Conservation (phyloP, 2,888 invertebrate genomes). For the Drosophila macrothrix region DNA sequence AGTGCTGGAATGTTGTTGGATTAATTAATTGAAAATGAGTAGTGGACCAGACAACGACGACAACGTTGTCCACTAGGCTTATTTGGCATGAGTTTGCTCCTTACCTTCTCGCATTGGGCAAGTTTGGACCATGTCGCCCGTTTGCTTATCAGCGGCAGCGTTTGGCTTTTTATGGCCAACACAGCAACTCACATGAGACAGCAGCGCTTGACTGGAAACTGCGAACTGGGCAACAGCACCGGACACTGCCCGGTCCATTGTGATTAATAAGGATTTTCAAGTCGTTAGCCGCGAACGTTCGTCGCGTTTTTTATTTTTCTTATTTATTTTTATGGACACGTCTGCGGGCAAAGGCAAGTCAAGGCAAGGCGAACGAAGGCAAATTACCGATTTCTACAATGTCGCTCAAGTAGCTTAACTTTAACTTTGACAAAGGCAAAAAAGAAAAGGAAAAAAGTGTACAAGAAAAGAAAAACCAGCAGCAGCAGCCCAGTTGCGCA, state of each 20-base stretch:
- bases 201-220: conserved; percentile 30
- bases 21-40: conserved; percentile 81
- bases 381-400: conserved; percentile 81
- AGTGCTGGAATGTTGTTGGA: conserved; percentile 81
- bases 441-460: conserved; percentile 12
- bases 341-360: conserved; percentile 22
- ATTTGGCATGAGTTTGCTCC: conserved; percentile 55
- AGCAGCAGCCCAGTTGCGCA: conserved; percentile 55
- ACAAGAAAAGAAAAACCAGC: conserved; percentile 20
- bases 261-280: conserved; percentile 81
- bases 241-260: conserved; percentile 56
- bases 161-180: conserved; percentile 76
- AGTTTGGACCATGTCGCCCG: conserved; percentile 67
- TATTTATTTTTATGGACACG: conserved; percentile 60
- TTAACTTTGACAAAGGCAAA: conserved; percentile 76
- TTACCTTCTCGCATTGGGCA: conserved; percentile 24
- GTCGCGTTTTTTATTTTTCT: conserved; percentile 28
- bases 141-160: conserved; percentile 76
- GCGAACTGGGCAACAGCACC: conserved; percentile 4
- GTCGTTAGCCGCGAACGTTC: conserved; percentile 71
- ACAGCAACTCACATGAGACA: conserved; percentile 60
- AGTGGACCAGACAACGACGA: conserved; percentile 59
- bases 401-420: conserved; percentile 80
- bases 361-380: conserved; percentile 54
- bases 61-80: conserved; percentile 49